Evolutionary conservation across 2,113 vertebrate species (phyloP).

Genomic region (Pantherophis guttatus): DNA sequence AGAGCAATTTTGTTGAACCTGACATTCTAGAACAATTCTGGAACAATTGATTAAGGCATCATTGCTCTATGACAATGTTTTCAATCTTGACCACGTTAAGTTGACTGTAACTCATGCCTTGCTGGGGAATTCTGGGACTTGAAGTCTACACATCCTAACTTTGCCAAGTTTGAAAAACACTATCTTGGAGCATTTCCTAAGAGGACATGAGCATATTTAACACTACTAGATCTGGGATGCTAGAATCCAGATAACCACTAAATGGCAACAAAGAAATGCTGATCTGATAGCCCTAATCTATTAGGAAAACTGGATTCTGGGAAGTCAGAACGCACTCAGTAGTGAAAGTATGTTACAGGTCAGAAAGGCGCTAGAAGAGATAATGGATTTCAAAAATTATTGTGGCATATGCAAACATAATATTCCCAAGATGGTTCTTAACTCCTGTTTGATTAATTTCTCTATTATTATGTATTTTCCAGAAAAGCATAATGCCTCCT

Average conservation of each 20-base stretch:
- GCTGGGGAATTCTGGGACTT: background rate
- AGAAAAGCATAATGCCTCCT: background rate
- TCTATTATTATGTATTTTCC: background rate
- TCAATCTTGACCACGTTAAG: background rate
- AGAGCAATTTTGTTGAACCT: background rate
- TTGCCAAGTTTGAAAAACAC: background rate
- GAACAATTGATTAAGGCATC: background rate
- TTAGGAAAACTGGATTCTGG: constrained; percentile 23
- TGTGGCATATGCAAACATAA: background rate
- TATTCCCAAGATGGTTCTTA: constrained; percentile 6
- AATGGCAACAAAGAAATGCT: background rate
- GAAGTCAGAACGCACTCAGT: constrained; percentile 22
- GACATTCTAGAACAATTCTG: background rate
- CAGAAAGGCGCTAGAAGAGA: background rate
- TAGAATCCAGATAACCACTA: background rate
- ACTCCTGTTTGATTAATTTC: constrained; percentile 3
- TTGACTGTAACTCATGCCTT: background rate
- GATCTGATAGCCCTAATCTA: background rate
- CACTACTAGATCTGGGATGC: background rate
- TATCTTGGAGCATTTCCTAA: background rate
- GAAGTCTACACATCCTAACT: background rate
- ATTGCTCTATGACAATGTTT: background rate
- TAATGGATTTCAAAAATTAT: constrained; percentile 13
- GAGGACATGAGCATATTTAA: background rate
- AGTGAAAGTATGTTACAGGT: background rate